Evolutionary conservation across 2,888 invertebrate species (phyloP), one percentile per base, ranked within the genome.

Genomic region (Stegana nigrithorax): DNA sequence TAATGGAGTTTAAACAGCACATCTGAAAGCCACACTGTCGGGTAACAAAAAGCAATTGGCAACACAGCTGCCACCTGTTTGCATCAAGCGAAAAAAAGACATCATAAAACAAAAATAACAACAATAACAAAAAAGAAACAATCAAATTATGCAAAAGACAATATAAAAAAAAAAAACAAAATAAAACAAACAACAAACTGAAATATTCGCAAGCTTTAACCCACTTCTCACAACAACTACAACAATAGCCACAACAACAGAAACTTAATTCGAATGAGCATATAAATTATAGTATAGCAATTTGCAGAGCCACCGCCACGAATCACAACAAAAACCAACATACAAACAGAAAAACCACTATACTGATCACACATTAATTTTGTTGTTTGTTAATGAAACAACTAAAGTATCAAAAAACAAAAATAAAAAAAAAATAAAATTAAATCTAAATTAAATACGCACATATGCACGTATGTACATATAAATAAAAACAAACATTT

Each of bases 341-440:
- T 67, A 26, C 25, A 26, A 42, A 12, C n/a, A 26, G 4, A 50
- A 66, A 62, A 58, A 39, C 55, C 64, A 71, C 71, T 67, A 62
- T 29, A 63, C 58, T 57, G 66, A 57, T 60, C 65, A 36, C 73
- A 75, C 70, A 78, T 73, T 68, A 76, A 75, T 75, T 65, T 68
- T 68, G 65, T 70, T 75, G 68, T 71, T 76, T 78, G 78, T 73
- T 73, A 74, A 75, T 78, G 73, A 75, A 75, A 77, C 62, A 63
- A n/a, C n/a, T n/a, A n/a, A n/a, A n/a, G n/a, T n/a, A n/a, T n/a
- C n/a, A n/a, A n/a, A 66, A 63, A 67, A 65, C 57, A 68, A 61
- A 42, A 58, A 45, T 45, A 50, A n/a, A 64, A 19, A 39, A 62
- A 36, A 42, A 57, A 36, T 26, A 66, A 50, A n/a, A n/a, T n/a